Evolutionary conservation across 2,797 vertebrate species (phyloP).

Genomic region (Lutjanus campechanus): DNA sequence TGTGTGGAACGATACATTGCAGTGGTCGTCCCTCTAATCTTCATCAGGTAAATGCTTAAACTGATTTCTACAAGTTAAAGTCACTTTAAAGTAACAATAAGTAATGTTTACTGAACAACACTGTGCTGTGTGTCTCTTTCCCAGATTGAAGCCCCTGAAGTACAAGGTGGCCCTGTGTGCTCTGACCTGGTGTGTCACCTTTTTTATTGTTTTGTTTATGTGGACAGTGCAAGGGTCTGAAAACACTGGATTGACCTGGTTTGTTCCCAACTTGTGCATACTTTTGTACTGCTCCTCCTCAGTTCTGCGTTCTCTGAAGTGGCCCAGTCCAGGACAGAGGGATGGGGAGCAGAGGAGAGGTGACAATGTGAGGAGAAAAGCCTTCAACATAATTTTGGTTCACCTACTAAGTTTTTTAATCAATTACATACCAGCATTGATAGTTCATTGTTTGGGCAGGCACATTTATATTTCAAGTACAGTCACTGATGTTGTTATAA

Average conservation of each 20-base stretch:
- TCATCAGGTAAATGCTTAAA: constrained; percentile 16
- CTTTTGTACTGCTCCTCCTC: not conserved
- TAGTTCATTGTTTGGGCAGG: fast-evolving
- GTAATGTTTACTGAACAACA: not conserved
- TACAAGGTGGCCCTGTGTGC: not conserved
- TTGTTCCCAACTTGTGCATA: not conserved
- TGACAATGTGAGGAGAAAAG: constrained; percentile 1
- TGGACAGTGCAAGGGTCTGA: fast-evolving
- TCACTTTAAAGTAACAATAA: not conserved
- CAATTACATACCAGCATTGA: not conserved
- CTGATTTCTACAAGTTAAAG: not conserved
- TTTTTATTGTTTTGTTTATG: fast-evolving
- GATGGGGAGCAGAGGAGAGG: not conserved
- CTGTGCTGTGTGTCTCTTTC: not conserved
- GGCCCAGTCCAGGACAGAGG: not conserved
- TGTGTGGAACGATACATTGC: constrained; percentile 8
- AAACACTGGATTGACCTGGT: not conserved
- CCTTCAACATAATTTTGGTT: constrained; percentile 7
- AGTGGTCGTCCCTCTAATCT: constrained; percentile 16
- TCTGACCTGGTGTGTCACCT: not conserved
- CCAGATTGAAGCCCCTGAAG: constrained; percentile 9
- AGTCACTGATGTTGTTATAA: fast-evolving
- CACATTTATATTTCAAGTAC: fast-evolving
- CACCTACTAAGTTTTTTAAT: not conserved
- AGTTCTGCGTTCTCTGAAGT: constrained; percentile 3